Conservation (phyloP, 23 tunicate species). For the Styela clava region DNA sequence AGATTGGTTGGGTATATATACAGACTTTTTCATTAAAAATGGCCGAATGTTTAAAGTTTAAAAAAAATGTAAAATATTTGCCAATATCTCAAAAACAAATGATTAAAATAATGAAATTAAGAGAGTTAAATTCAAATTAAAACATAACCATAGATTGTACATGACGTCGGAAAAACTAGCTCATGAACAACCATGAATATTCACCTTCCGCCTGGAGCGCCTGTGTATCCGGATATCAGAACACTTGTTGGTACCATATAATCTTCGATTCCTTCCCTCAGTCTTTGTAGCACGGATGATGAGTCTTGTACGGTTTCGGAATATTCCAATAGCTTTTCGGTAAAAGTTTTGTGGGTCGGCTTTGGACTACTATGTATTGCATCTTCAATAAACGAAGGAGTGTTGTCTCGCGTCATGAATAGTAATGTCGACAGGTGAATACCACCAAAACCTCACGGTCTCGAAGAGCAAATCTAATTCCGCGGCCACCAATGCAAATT, state of each 20-base stretch:
- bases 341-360: background rate
- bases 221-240: background rate
- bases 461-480: too few species aligned
- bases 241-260: slow-evolving; percentile 16
- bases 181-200: background rate
- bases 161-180: too few species aligned
- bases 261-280: background rate
- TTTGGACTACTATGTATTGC: background rate
- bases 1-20: too few species aligned
- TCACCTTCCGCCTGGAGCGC: slow-evolving; percentile 1
- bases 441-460: too few species aligned
- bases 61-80: too few species aligned
- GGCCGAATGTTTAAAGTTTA: too few species aligned
- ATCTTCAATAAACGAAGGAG: slow-evolving; percentile 3
- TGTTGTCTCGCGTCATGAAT: slow-evolving; percentile 12
- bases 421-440: background rate
- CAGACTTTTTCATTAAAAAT: too few species aligned
- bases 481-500: too few species aligned
- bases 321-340: slow-evolving; percentile 3
- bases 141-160: too few species aligned
- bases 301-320: slow-evolving; percentile 1
- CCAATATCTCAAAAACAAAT: too few species aligned
- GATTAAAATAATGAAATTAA: too few species aligned
- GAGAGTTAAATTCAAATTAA: too few species aligned
- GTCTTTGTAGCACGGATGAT: background rate